Conservation (phyloP, 2,888 invertebrate species). For the Caenorhabditis angaria region DNA sequence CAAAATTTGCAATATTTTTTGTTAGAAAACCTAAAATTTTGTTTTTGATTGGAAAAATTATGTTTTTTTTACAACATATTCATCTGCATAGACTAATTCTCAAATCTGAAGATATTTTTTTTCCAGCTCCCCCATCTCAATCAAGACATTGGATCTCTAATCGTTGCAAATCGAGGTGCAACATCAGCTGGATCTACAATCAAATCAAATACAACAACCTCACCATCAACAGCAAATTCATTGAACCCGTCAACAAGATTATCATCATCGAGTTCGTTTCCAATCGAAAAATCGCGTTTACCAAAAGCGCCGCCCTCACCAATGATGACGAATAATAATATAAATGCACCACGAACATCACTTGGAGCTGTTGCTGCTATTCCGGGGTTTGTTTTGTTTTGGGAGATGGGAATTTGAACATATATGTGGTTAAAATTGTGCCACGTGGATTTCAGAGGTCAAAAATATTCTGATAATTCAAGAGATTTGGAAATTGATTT, state of each 20-base stretch:
- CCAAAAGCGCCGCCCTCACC: constrained; percentile 30
- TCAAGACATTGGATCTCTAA: constrained; percentile 25
- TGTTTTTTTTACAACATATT: too few relatives aligned
- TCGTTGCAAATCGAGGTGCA: constrained; percentile 51
- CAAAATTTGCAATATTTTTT: too few relatives aligned
- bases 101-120: too few relatives aligned
- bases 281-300: constrained; percentile 44
- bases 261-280: constrained; percentile 45
- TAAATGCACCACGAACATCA: constrained; percentile 21
- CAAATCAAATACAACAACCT: constrained; percentile 9
- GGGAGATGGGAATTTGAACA: too few relatives aligned
- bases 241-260: constrained; percentile 19
- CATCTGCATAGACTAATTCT: too few relatives aligned
- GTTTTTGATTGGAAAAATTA: too few relatives aligned
- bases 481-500: not conserved
- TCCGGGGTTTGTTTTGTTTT: constrained; percentile 19
- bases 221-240: constrained; percentile 15
- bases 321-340: constrained; percentile 14
- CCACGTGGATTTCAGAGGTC: not conserved
- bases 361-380: constrained; percentile 11
- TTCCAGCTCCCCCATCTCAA: constrained; percentile 43
- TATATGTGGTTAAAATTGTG: too few relatives aligned
- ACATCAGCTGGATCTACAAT: constrained; percentile 16
- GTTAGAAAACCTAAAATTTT: too few relatives aligned
- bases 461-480: not conserved